phyloP scores from a whole-genome alignment of 2,113 vertebrate genomes.

The Ptilonorhynchus violaceus region DNA sequence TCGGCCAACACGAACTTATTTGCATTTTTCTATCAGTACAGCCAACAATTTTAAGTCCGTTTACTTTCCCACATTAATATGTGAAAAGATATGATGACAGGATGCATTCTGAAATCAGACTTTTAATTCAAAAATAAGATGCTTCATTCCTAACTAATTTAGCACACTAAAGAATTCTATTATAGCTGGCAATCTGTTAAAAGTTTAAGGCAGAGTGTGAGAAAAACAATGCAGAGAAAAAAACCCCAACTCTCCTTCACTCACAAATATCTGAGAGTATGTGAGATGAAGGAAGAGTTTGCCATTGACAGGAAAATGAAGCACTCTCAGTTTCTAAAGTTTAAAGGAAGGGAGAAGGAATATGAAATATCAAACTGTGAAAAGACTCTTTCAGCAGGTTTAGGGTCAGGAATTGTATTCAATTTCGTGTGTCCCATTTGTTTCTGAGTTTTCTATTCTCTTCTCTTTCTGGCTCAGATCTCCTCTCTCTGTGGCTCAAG shows the following conservation, averaged over 20 bases:
- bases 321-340: not conserved
- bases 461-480: not conserved
- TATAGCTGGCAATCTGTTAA: not conserved
- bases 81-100: not conserved
- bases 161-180: not conserved
- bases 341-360: not conserved
- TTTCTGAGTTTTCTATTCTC: conserved; percentile 28
- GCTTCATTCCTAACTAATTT: not conserved
- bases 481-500: not conserved
- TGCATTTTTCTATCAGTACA: conserved; percentile 15
- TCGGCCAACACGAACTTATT: not conserved
- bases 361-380: conserved; percentile 11
- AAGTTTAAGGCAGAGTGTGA: not conserved
- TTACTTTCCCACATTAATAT: not conserved
- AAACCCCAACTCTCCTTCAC: not conserved
- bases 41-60: conserved; percentile 10
- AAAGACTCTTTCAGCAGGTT: conserved; percentile 44
- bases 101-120: not conserved
- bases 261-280: not conserved
- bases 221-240: not conserved
- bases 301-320: not conserved
- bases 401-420: not conserved
- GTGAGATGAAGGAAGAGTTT: not conserved
- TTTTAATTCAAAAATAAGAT: not conserved
- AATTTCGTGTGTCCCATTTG: conserved; percentile 9